Conservation (phyloP, 2,113 vertebrate genomes). For the Phalacrocorax aristotelis region DNA sequence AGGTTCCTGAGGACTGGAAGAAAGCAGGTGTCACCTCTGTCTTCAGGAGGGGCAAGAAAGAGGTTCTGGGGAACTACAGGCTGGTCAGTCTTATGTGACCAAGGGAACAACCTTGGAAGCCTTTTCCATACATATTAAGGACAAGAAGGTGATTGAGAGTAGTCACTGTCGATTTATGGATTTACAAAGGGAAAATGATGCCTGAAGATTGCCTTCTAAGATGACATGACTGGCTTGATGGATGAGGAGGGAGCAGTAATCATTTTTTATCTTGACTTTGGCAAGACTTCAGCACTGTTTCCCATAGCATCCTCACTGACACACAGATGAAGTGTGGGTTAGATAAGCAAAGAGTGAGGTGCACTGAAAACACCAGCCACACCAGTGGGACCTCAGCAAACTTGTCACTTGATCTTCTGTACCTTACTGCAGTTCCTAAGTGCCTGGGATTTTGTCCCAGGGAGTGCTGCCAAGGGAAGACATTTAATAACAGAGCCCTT, state of each 20-base stretch:
- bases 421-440: neutral
- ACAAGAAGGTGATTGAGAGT: neutral
- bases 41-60: neutral
- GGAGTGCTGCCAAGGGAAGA: neutral
- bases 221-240: neutral
- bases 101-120: neutral
- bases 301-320: neutral
- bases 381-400: neutral
- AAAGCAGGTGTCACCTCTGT: neutral
- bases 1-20: neutral
- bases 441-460: neutral
- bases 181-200: accelerated
- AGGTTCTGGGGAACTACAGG: neutral
- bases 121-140: neutral
- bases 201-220: neutral
- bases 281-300: neutral
- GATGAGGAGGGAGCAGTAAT: neutral
- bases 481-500: neutral
- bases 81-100: neutral
- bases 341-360: neutral
- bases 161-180: neutral
- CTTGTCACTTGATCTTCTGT: neutral
- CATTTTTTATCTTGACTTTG: neutral
- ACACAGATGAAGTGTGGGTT: accelerated
- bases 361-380: neutral